These are phyloP conservation scores for Drosophila ezoana DNA, from an alignment of 2,888 invertebrate species.

Conservation along the genomic window DNA sequence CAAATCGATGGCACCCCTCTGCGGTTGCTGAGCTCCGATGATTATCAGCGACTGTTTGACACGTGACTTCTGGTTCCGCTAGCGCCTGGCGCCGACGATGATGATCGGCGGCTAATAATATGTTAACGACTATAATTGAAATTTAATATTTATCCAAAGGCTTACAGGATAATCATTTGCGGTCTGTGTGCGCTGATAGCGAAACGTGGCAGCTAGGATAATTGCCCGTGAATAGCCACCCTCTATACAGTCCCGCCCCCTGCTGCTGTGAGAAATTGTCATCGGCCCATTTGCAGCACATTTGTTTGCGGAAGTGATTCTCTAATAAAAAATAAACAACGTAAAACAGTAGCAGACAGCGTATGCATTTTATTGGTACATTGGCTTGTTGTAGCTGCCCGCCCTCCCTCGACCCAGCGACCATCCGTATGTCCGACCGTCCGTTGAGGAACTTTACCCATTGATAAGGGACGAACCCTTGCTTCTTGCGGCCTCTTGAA, in stretches of 20 bases:
- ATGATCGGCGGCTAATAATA: constrained; percentile 72
- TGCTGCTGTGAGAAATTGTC: constrained; percentile 50
- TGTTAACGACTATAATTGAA: constrained; percentile 83
- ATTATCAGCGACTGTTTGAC: constrained; percentile 67
- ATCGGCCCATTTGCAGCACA: constrained; percentile 31
- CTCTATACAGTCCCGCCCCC: background rate
- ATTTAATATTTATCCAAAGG: constrained; percentile 84
- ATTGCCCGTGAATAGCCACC: constrained; percentile 49
- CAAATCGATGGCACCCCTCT: constrained; percentile 45
- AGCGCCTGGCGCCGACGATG: constrained; percentile 50
- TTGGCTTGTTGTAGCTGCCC: constrained; percentile 52
- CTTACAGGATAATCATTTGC: constrained; percentile 82
- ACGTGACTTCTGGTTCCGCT: constrained; percentile 66
- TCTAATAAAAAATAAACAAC: constrained; percentile 62
- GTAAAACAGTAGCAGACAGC: constrained; percentile 53
- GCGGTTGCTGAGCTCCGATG: constrained; percentile 57
- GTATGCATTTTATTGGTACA: constrained; percentile 53
- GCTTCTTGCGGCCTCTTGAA: constrained; percentile 39
- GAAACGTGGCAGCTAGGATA: constrained; percentile 59
- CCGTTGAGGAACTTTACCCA: constrained; percentile 23
- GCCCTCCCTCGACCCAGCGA: background rate
- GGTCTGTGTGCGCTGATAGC: constrained; percentile 62
- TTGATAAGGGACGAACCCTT: constrained; percentile 69
- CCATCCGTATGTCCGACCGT: constrained; percentile 15
- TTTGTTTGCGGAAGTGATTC: constrained; percentile 76